A percentile compares a stretch with the other conserved stretches of the same genome.
Conservation (phyloP, 92 coral and sea anemone species). For the Micromussa lordhowensis region DNA sequence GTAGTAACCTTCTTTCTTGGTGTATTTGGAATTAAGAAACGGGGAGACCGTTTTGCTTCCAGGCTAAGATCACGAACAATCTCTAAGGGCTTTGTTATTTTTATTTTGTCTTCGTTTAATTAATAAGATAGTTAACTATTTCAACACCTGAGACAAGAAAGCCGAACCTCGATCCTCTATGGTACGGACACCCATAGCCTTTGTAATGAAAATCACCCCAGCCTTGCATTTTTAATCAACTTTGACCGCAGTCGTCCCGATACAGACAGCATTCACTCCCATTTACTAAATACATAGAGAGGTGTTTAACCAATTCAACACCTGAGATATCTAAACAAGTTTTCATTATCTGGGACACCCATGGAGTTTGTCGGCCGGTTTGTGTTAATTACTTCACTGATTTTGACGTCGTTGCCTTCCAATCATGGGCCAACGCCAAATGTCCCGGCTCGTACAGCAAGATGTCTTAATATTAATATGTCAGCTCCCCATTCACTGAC, state of each 20-base stretch:
- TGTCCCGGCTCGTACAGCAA: not conserved
- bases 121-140: not conserved
- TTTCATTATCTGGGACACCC: not conserved
- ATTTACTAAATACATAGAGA: not conserved
- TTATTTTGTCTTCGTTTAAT: not conserved
- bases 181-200: not conserved
- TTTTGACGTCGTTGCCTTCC: not conserved
- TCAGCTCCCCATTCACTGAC: not conserved
- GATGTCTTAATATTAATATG: not conserved
- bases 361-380: not conserved
- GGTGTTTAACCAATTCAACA: not conserved
- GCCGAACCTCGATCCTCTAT: not conserved
- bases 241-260: not conserved
- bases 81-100: not conserved
- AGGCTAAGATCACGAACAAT: not conserved
- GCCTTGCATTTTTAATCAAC: not conserved
- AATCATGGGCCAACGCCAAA: not conserved
- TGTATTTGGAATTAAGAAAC: not conserved
- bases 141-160: not conserved
- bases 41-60: not conserved
- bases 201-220: not conserved
- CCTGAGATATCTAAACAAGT: not conserved
- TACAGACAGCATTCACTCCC: not conserved
- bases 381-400: not conserved
- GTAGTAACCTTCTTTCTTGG: not conserved